Conservation (phyloP, 2,797 vertebrate genomes). For the Sebastes minor region DNA sequence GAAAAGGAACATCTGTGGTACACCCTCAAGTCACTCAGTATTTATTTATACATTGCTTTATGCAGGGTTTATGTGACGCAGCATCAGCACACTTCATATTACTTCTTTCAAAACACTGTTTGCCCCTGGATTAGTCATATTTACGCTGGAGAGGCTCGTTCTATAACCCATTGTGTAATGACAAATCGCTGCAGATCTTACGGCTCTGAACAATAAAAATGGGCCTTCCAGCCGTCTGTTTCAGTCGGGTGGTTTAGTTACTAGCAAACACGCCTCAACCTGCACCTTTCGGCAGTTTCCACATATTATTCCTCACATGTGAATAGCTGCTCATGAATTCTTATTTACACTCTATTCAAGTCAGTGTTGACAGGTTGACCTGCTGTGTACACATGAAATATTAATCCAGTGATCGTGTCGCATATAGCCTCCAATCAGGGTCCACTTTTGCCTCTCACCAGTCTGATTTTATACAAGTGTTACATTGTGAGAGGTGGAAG, state of each 20-base stretch:
- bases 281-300: constrained; percentile 55
- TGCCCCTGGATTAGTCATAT: constrained; percentile 18
- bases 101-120: constrained; percentile 26
- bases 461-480: constrained; percentile 15
- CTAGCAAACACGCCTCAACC: constrained; percentile 55
- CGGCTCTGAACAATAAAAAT: constrained; percentile 30
- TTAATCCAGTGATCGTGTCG: constrained; percentile 32
- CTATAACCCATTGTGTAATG: constrained; percentile 17
- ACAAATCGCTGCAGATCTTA: constrained; percentile 40
- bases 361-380: constrained; percentile 41
- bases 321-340: constrained; percentile 26
- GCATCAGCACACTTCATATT: constrained; percentile 7
- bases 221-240: constrained; percentile 39
- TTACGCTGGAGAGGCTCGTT: neutral
- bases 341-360: constrained; percentile 49
- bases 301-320: constrained; percentile 18
- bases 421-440: neutral
- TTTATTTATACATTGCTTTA: constrained; percentile 23
- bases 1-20: neutral
- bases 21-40: constrained; percentile 9
- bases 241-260: constrained; percentile 24
- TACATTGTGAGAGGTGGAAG: neutral
- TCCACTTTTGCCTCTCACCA: neutral
- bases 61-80: constrained; percentile 17
- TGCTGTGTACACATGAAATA: constrained; percentile 32